Conservation (phyloP, 2,113 vertebrate species). For the Nothobranchius furzeri region DNA sequence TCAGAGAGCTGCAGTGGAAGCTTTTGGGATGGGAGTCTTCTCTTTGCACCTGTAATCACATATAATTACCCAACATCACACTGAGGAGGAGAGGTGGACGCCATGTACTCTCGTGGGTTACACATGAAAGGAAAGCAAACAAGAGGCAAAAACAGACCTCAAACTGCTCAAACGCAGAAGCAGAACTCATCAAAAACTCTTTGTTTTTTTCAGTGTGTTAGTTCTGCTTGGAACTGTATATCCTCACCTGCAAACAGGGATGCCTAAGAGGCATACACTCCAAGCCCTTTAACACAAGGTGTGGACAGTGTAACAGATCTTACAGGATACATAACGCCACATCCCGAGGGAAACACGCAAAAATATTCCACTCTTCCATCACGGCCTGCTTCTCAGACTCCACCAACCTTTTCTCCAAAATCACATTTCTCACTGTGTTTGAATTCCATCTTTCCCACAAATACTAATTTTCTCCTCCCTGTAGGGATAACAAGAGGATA, state of each 20-base stretch:
- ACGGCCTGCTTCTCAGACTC: slow-evolving; percentile 12
- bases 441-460: slow-evolving; percentile 30
- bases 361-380: slow-evolving; percentile 42
- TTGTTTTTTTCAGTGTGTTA: slow-evolving; percentile 16
- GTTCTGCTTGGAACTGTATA: not conserved
- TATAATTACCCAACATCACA: slow-evolving; percentile 39
- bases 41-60: slow-evolving; percentile 71
- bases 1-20: slow-evolving; percentile 26
- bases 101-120: slow-evolving; percentile 1
- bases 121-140: slow-evolving; percentile 51
- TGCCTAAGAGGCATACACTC: slow-evolving; percentile 17
- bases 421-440: slow-evolving; percentile 29
- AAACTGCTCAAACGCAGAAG: slow-evolving; percentile 14
- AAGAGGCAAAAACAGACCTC: slow-evolving; percentile 17
- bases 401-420: slow-evolving; percentile 23
- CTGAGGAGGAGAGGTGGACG: slow-evolving; percentile 33
- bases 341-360: slow-evolving; percentile 43
- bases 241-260: not conserved
- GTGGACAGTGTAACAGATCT: slow-evolving; percentile 37
- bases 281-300: slow-evolving; percentile 21
- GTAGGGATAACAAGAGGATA: slow-evolving; percentile 24
- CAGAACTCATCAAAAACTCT: slow-evolving; percentile 18
- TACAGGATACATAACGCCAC: slow-evolving; percentile 45
- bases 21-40: slow-evolving; percentile 33
- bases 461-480: slow-evolving; percentile 10